Conservation (phyloP, 2,113 vertebrate species). For the Dolichotis patagonum region DNA sequence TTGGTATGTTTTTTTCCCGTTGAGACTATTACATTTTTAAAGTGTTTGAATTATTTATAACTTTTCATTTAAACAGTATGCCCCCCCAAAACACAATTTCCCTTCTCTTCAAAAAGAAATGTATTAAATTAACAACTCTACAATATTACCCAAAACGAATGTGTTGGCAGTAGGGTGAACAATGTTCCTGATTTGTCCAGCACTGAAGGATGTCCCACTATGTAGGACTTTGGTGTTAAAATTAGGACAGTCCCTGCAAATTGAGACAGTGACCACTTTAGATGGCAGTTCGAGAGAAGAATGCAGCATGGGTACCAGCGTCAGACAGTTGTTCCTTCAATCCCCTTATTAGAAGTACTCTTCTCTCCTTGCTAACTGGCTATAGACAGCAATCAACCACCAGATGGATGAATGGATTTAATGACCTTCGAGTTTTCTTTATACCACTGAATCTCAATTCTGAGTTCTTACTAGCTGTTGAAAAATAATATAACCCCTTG, state of each 20-base stretch:
- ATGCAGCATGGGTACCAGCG: not conserved
- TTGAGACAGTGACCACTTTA: not conserved
- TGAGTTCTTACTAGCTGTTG: slow-evolving; percentile 24
- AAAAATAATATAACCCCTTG: not conserved
- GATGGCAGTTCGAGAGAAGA: not conserved
- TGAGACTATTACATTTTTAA: not conserved
- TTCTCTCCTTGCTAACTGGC: slow-evolving; percentile 42
- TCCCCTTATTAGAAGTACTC: not conserved
- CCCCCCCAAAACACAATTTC: not conserved
- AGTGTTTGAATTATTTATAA: not conserved
- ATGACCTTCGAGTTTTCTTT: slow-evolving; percentile 54
- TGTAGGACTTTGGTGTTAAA: not conserved
- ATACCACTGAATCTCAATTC: slow-evolving; percentile 6
- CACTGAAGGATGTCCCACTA: not conserved
- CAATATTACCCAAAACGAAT: not conserved
- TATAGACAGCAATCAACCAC: slow-evolving; percentile 29
- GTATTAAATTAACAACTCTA: not conserved
- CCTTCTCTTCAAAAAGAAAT: slow-evolving; percentile 22
- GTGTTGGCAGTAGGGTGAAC: not conserved
- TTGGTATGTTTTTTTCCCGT: slow-evolving; percentile 9
- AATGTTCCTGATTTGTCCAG: not conserved
- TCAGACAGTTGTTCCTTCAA: slow-evolving; percentile 21
- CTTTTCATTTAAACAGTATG: slow-evolving; percentile 23
- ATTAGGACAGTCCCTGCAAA: not conserved
- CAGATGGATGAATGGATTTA: slow-evolving; percentile 44